phyloP scores from a whole-genome alignment of 2,888 invertebrate species.

The Philhelius pedissequus region DNA sequence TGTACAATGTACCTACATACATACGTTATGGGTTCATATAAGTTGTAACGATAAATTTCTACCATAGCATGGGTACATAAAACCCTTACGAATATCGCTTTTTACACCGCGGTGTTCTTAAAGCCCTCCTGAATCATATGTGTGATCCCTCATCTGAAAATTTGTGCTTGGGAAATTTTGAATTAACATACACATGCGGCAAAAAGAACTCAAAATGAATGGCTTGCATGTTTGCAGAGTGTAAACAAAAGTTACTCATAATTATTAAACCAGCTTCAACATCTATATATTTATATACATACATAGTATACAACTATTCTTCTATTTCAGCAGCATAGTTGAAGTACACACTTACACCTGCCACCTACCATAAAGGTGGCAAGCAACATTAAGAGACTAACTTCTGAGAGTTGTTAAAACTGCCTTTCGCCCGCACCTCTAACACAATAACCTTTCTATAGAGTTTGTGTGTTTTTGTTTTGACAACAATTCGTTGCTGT shows the following conservation, averaged over 20 bases:
- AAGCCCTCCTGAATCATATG: constrained; percentile 29
- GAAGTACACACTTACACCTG: constrained; percentile 66
- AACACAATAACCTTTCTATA: neutral
- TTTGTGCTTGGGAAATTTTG: constrained; percentile 55
- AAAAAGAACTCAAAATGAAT: constrained; percentile 16
- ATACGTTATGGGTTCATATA: constrained; percentile 1
- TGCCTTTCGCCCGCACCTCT: constrained; percentile 52
- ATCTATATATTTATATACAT: neutral
- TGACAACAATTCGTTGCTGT: constrained; percentile 36
- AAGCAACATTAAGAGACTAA: constrained; percentile 65
- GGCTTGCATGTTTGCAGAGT: constrained; percentile 56
- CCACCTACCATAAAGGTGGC: constrained; percentile 64
- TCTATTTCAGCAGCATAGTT: constrained; percentile 48
- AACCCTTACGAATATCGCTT: constrained; percentile 6
- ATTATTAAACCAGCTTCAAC: constrained; percentile 61
- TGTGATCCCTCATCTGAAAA: constrained; percentile 50
- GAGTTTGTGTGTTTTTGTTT: constrained; percentile 49
- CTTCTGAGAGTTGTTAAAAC: constrained; percentile 64
- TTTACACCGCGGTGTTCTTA: neutral
- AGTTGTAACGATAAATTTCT: neutral
- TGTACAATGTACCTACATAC: too few relatives aligned
- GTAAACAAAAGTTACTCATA: constrained; percentile 67
- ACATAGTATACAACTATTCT: constrained; percentile 28
- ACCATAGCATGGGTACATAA: neutral
- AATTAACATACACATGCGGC: constrained; percentile 39